Evolutionary conservation across 1,140 invertebrate species (phyloP).

Genomic region (Spodoptera litura): DNA sequence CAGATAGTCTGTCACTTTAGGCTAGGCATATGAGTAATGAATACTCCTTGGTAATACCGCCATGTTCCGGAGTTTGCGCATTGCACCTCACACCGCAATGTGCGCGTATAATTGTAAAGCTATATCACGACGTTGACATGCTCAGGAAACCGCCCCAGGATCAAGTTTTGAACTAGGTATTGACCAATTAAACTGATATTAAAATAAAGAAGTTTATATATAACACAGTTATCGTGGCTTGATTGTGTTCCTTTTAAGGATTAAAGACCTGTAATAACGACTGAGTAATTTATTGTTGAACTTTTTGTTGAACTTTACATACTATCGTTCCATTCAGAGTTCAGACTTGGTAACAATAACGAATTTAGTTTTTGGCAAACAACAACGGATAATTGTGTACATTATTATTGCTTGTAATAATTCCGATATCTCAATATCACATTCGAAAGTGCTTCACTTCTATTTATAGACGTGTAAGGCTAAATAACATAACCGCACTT

Average conservation of each 20-base stretch:
- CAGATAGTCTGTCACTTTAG: conserved; percentile 4
- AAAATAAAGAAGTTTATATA: not conserved
- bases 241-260: not conserved
- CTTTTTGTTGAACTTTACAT: too few relatives aligned
- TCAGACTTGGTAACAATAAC: not conserved
- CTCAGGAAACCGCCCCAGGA: not conserved
- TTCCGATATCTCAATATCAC: not conserved
- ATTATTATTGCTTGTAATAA: conserved; percentile 2
- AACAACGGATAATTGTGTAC: not conserved
- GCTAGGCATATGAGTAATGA: conserved; percentile 12
- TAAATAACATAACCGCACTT: conserved; percentile 40
- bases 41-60: conserved; percentile 24
- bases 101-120: not conserved
- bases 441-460: conserved; percentile 10
- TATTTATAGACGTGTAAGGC: conserved; percentile 17
- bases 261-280: not conserved
- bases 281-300: too few relatives aligned
- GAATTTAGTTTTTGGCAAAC: not conserved
- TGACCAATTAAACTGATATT: too few relatives aligned
- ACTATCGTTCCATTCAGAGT: not conserved
- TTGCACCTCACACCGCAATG: conserved; percentile 14
- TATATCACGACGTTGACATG: not conserved
- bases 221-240: too few relatives aligned
- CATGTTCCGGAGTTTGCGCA: conserved; percentile 18
- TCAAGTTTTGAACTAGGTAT: not conserved